phyloP scores from a whole-genome alignment of 2,113 vertebrate genomes.

The Notiomystis cincta region DNA sequence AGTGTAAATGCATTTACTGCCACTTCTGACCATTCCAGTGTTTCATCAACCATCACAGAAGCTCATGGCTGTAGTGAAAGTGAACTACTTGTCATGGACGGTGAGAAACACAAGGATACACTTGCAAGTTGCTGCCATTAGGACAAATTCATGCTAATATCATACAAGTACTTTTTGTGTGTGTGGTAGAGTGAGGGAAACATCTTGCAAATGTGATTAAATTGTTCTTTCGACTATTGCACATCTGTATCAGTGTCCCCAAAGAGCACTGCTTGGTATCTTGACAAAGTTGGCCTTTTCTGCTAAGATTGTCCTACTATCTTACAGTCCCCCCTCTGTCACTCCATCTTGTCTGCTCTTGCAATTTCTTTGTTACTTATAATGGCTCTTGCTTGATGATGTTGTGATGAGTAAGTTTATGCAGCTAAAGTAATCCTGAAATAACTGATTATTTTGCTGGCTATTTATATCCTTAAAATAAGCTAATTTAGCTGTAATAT shows the following conservation, averaged over 20 bases:
- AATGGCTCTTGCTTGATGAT: neutral
- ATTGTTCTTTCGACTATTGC: neutral
- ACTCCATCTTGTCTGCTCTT: neutral
- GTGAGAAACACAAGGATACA: neutral
- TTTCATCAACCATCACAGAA: neutral
- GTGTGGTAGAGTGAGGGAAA: neutral
- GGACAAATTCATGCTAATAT: neutral
- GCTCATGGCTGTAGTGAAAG: neutral
- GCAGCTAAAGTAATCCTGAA: neutral
- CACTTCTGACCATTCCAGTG: neutral
- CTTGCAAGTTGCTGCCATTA: neutral
- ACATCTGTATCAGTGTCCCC: neutral
- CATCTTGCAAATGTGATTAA: neutral
- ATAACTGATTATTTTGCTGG: neutral
- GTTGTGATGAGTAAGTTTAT: neutral
- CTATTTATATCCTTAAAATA: neutral
- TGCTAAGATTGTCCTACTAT: neutral
- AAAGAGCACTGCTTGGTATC: neutral
- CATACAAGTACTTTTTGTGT: neutral
- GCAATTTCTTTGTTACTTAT: neutral
- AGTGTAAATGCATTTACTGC: neutral
- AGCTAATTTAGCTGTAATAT: neutral
- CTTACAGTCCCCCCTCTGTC: neutral
- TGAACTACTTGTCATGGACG: neutral
- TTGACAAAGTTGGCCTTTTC: neutral